Conservation (phyloP, 2,797 vertebrate genomes). For the Darevskia mixta region DNA sequence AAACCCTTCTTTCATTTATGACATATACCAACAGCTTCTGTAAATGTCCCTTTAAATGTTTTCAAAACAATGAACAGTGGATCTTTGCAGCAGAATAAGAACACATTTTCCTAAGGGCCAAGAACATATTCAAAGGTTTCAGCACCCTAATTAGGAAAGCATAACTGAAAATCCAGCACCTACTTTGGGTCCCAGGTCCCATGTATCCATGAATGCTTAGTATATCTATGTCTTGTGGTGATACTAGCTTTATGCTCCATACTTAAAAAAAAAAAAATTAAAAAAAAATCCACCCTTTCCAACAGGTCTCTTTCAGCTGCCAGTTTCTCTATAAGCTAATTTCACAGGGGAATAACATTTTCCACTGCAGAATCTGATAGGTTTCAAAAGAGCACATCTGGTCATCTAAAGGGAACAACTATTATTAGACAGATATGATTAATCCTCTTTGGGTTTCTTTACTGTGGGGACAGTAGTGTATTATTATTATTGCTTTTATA, state of each 20-base stretch:
- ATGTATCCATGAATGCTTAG: not conserved
- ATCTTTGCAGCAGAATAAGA: not conserved
- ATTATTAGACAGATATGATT: constrained; percentile 13
- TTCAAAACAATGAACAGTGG: not conserved
- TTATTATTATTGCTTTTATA: not conserved
- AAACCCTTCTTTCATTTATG: not conserved
- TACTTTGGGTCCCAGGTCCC: not conserved
- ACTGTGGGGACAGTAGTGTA: not conserved
- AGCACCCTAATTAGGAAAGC: not conserved
- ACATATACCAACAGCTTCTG: not conserved
- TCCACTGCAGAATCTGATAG: not conserved
- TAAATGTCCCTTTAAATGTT: not conserved
- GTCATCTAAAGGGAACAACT: not conserved
- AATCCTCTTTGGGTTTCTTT: not conserved
- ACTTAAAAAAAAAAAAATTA: not conserved
- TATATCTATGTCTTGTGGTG: not conserved
- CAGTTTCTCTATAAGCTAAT: constrained; percentile 4
- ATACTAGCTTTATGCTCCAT: not conserved
- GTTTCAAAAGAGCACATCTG: constrained; percentile 4
- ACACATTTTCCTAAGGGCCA: not conserved
- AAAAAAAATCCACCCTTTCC: not conserved
- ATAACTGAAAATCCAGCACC: constrained; percentile 1
- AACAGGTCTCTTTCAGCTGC: constrained; percentile 25
- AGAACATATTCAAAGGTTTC: not conserved
- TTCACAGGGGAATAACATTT: constrained; percentile 22